Conservation (phyloP, 2,888 invertebrate species). For the Tetragonula carbonaria region DNA sequence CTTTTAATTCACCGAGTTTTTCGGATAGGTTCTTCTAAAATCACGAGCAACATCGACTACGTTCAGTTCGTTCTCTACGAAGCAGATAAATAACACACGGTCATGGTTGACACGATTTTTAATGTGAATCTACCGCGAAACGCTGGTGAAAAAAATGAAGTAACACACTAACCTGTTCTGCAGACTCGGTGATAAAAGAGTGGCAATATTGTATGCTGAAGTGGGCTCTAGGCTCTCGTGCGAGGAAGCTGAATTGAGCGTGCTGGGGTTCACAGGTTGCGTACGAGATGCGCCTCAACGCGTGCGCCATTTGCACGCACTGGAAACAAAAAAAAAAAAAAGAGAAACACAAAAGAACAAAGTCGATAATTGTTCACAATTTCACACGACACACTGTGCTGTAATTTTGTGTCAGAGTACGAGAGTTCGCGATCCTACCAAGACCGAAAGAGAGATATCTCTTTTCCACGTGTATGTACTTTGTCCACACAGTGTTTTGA, state of each 20-base stretch:
- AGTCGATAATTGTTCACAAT: constrained; percentile 14
- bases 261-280: constrained; percentile 93
- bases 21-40: too few relatives aligned
- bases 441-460: too few relatives aligned
- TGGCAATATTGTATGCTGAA: constrained; percentile 91
- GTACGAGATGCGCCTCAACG: constrained; percentile 93
- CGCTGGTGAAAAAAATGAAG: constrained; percentile 6
- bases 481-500: too few relatives aligned
- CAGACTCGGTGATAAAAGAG: constrained; percentile 90
- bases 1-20: too few relatives aligned
- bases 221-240: constrained; percentile 89
- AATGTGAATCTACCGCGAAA: not conserved
- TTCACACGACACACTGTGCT: not conserved
- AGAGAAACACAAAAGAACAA: constrained; percentile 58
- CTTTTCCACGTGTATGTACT: too few relatives aligned
- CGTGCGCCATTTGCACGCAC: constrained; percentile 94
- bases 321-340: constrained; percentile 80
- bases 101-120: too few relatives aligned
- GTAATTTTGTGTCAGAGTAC: not conserved
- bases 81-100: too few relatives aligned
- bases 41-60: too few relatives aligned
- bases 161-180: constrained; percentile 88
- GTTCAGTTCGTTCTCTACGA: too few relatives aligned
- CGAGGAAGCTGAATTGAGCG: constrained; percentile 92
- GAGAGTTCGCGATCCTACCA: too few relatives aligned